Evolutionary conservation across 2,888 invertebrate genomes (phyloP), one percentile per base, ranked within the genome.

Genomic region (Cephalotes varians): DNA sequence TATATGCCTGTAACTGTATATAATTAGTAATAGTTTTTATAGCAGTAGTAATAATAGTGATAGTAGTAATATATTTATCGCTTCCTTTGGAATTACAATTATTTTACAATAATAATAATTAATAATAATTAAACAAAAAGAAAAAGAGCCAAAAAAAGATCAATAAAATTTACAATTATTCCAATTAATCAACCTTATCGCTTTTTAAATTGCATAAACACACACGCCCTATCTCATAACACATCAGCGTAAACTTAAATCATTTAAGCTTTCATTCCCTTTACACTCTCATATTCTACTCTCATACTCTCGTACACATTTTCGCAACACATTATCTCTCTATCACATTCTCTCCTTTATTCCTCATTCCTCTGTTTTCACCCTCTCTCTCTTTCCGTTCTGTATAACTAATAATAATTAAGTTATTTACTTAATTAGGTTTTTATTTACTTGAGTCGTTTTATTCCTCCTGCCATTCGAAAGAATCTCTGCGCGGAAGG

Each of bases 401-500:
- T 64, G 15, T 1, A 15, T 40, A 37, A 64, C 15, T 25, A 64
- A 2, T 25, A 34, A 60, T 34, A 4, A 18, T 37, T 6, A 56
- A 54, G n/a, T 44, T 40, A 90, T 91, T 90, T 74, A 94, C 94
- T 88, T 92, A 82, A 83, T 86, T 91, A 9, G 82, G 40, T 21
- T n/a, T n/a, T n/a, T n/a, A n/a, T n/a, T n/a, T n/a, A n/a, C n/a
- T n/a, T 93, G 93, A 81, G 86, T 88, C 83, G 90, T 86, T 81
- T 94, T 94, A 82, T 89, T 93, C 64, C 94, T 90, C 74, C 94
- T 89, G n/a, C 93, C 93, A 37, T 90, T 93, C 10, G 93, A 92
- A 18, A 94, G 84, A n/a, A 98, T 95, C 92, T 99, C 98, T 0
- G 98, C 98, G 76, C 98, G 96, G 95, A 99, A 99, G 0, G 97